Conservation (phyloP, 2,888 invertebrate species). For the Allygus modestus region DNA sequence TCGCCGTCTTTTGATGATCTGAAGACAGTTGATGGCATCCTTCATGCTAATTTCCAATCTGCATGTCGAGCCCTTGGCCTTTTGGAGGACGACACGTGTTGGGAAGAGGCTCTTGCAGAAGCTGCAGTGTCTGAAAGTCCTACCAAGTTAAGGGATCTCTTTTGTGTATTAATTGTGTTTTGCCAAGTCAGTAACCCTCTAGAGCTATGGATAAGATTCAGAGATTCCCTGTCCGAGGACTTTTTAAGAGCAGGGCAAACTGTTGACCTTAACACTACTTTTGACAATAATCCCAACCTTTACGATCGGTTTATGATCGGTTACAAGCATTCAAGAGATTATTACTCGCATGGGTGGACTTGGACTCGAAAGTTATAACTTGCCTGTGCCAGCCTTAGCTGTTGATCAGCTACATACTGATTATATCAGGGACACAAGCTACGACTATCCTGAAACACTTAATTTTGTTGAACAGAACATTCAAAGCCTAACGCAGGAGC, state of each 20-base stretch:
- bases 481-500: constrained; percentile 3
- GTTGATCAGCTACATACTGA: background rate
- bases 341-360: background rate
- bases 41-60: constrained; percentile 69
- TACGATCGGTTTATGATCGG: background rate
- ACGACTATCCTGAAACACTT: constrained; percentile 65
- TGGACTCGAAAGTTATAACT: background rate
- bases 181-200: constrained; percentile 27
- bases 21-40: constrained; percentile 71
- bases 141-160: constrained; percentile 58
- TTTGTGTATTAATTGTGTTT: constrained; percentile 52
- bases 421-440: constrained; percentile 13
- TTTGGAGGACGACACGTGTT: constrained; percentile 68
- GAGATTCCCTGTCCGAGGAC: constrained; percentile 63
- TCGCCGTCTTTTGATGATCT: constrained; percentile 70
- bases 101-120: constrained; percentile 67
- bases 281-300: background rate
- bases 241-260: constrained; percentile 52
- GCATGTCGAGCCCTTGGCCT: constrained; percentile 64
- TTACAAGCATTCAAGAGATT: background rate
- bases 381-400: background rate
- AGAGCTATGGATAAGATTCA: background rate
- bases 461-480: constrained; percentile 12
- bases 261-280: background rate
- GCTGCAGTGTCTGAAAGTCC: constrained; percentile 68